Evolutionary conservation across 2,888 invertebrate species (phyloP), one percentile per base, ranked within the genome.

Genomic region (Phymatocera aterrima): DNA sequence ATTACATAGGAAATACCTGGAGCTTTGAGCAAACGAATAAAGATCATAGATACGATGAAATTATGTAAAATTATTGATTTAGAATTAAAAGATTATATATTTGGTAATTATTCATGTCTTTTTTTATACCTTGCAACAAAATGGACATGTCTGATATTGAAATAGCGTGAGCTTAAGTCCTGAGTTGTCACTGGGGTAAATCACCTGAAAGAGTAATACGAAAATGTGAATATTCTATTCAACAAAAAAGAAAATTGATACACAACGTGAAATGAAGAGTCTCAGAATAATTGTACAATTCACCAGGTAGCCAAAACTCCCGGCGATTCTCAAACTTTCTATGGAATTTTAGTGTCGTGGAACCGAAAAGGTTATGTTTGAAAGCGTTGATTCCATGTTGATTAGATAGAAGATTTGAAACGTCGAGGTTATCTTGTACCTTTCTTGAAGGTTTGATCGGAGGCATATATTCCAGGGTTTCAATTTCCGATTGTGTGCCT

Each of bases 101-200:
- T 15, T 15, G 3, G n/a, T 18, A 0, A 18, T 18, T 31, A 10
- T 34, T n/a, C 6, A 21, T 1, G 3, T 72, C 18, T 15, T 24
- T 54, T 21, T 37, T 3, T 77, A 82, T 21, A 96, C 96, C 92
- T 99, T 99, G 88, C 98, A 98, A 91, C 99, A 99, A 91, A 99
- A 99, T 0, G 99, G 99, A 88, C 99, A 99, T 0, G 98, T 98
- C 86, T 98, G 96, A 89, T 98, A 99, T 92, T 99, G 99, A 88
- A 97, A 99, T 21, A 99, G 92, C 0, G 97, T 95, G 64, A 99
- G 91, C 84, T 97, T 95, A 79, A 98, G 91, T 34, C 95, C 94
- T 61, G 92, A 92, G 0, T 88, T 91, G 87, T 97, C 96, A 3
- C 92, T 91, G 0, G 94, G 93, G 87, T 93, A 94, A 12, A 93